These are phyloP conservation scores for Arothron firmamentum DNA, from an alignment of 2,113 vertebrate genomes.

Conservation along the genomic window DNA sequence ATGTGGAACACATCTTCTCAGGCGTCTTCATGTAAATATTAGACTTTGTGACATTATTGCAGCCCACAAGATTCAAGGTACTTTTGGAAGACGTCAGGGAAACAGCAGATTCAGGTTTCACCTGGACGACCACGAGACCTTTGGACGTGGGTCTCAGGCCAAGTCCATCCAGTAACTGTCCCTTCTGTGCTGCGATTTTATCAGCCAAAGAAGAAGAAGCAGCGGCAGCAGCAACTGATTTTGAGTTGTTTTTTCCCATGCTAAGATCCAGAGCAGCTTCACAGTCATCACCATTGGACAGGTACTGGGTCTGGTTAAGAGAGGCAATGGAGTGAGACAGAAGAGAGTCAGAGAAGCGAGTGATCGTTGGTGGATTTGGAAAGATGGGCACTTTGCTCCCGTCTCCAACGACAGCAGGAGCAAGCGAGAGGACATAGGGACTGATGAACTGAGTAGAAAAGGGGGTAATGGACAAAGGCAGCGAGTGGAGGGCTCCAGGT, in stretches of 20 bases:
- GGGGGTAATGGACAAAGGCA: constrained; percentile 70
- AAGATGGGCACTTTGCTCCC: constrained; percentile 65
- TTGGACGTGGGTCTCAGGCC: constrained; percentile 73
- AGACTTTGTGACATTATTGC: constrained; percentile 65
- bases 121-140: constrained; percentile 74
- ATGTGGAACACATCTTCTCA: constrained; percentile 61
- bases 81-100: constrained; percentile 54
- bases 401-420: constrained; percentile 64
- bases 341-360: constrained; percentile 63
- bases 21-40: constrained; percentile 66
- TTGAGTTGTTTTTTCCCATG: constrained; percentile 71
- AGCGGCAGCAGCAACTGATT: constrained; percentile 16
- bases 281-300: constrained; percentile 71
- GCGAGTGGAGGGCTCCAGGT: constrained; percentile 62
- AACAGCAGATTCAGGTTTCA: constrained; percentile 69
- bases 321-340: constrained; percentile 60
- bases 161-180: constrained; percentile 72
- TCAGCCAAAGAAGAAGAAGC: constrained; percentile 58
- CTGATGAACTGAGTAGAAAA: constrained; percentile 73
- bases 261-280: constrained; percentile 77
- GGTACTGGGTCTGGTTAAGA: constrained; percentile 54
- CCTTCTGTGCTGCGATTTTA: constrained; percentile 68
- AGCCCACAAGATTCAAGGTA: constrained; percentile 54
- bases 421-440: constrained; percentile 74
- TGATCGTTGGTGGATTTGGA: constrained; percentile 60